Base-by-base conservation (phyloP, 2,797 vertebrate genomes). In the Thamnophis elegans region DNA sequence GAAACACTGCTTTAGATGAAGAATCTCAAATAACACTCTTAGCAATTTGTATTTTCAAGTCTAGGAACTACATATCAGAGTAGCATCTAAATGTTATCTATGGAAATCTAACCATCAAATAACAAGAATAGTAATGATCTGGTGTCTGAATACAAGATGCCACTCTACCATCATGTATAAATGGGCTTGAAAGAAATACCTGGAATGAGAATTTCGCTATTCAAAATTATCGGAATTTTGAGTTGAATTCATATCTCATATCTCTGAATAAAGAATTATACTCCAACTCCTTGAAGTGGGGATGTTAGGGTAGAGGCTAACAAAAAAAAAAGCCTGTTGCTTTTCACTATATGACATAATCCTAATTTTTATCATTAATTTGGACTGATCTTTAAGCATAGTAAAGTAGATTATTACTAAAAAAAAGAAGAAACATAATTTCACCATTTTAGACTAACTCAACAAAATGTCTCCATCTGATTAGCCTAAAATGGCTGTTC, bases 1-100 rank as follows among this genome's bases (percentile, higher is more conserved):
- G 47, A 47, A 47, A 47, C 47, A 47, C n/a, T n/a, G n/a, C n/a
- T n/a, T 91, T 93, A 87, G 91, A 92, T 92, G 58, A 73, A 47
- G 55, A 0, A 0, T 92, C 0, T 0, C 68, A 92, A 94, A 94
- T 87, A 18, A 88, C 93, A 85, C n/a, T 1, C 59, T 73, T 0
- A 1, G 18, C 78, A 87, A 28, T n/a, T 60, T 92, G 87, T 0
- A 0, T 92, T 94, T 94, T 92, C 62, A 94, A 93, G 82, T 0
- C 10, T 1, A 56, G 93, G 11, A 58, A 91, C 10, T 86, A 90
- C 32, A 73, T 73, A 73, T 36, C 68, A 36, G 68, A 18, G 7
- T 20, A 20, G 68, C 68, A 86, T 20, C 28, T 62, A 11, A 5
- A n/a, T n/a, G 22, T 91, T 94, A 14, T 16, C 4, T 25, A 26